These are phyloP conservation scores for Petromus typicus DNA, from an alignment of 2,113 vertebrate genomes.

Conservation along the genomic window DNA sequence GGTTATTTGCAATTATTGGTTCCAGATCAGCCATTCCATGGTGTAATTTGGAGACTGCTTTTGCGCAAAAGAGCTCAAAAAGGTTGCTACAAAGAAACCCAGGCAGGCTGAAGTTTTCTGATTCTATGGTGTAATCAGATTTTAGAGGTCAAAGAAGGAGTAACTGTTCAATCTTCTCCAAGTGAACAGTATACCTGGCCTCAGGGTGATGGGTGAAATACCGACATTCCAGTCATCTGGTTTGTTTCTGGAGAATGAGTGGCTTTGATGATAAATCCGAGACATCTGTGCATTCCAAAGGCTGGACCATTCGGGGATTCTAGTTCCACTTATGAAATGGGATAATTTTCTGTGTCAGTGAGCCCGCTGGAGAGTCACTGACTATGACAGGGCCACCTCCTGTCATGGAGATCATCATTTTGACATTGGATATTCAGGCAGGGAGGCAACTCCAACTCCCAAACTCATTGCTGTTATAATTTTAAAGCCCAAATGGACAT, in stretches of 20 bases:
- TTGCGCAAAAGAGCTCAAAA: slow-evolving; percentile 74
- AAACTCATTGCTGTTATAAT: slow-evolving; percentile 54
- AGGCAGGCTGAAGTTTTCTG: slow-evolving; percentile 77
- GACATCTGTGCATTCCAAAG: slow-evolving; percentile 65
- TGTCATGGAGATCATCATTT: slow-evolving; percentile 33
- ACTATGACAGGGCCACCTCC: not conserved
- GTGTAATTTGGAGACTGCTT: slow-evolving; percentile 78
- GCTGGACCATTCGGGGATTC: slow-evolving; percentile 43
- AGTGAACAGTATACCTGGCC: slow-evolving; percentile 64
- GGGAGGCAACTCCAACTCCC: not conserved
- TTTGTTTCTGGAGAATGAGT: slow-evolving; percentile 73
- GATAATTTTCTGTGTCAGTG: slow-evolving; percentile 48
- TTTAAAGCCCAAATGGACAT: slow-evolving; percentile 67
- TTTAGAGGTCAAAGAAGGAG: slow-evolving; percentile 80
- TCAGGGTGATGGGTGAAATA: slow-evolving; percentile 67
- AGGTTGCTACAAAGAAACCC: slow-evolving; percentile 80
- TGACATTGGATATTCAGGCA: slow-evolving; percentile 64
- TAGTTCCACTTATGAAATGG: slow-evolving; percentile 31
- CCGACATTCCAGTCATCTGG: slow-evolving; percentile 55
- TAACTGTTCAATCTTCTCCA: slow-evolving; percentile 68
- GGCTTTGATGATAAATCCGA: slow-evolving; percentile 65
- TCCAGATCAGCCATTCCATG: slow-evolving; percentile 70
- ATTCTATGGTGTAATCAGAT: slow-evolving; percentile 67
- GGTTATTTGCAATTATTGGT: slow-evolving; percentile 64
- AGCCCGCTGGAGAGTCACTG: not conserved